Evolutionary conservation across 2,888 invertebrate genomes (phyloP).

Genomic region (Alsophila aescularia): DNA sequence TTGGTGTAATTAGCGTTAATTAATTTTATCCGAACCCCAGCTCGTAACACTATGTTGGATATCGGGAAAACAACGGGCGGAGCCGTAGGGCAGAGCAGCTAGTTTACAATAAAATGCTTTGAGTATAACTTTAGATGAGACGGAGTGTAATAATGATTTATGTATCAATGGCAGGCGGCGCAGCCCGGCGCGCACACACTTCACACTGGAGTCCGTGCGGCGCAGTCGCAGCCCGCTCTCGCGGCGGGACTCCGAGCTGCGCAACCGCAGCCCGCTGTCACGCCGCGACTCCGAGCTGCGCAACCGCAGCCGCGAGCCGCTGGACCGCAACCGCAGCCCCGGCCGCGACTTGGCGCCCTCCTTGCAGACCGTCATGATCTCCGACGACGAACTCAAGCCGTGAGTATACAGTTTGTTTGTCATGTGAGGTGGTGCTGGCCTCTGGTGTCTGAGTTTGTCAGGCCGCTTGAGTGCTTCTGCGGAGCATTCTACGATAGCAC

Average conservation of each 20-base stretch:
- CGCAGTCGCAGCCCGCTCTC: conserved; percentile 71
- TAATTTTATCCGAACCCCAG: too few relatives aligned
- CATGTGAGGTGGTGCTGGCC: too few relatives aligned
- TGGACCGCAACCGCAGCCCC: conserved; percentile 2
- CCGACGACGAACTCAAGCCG: conserved; percentile 75
- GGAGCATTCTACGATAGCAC: too few relatives aligned
- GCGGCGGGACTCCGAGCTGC: conserved; percentile 54
- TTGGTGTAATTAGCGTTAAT: too few relatives aligned
- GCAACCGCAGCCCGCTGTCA: conserved; percentile 62
- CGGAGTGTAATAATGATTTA: not conserved
- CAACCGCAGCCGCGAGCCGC: conserved; percentile 35
- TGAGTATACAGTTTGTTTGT: conserved; percentile 43
- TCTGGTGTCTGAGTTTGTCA: too few relatives aligned
- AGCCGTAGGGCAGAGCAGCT: too few relatives aligned
- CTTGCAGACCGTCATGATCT: conserved; percentile 72
- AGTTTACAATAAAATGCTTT: too few relatives aligned
- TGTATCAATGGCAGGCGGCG: conserved; percentile 28
- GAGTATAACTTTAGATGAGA: too few relatives aligned
- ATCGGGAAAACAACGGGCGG: too few relatives aligned
- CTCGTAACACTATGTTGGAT: too few relatives aligned
- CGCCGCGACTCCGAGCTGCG: conserved; percentile 36
- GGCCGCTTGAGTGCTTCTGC: too few relatives aligned
- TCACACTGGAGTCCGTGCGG: conserved; percentile 42
- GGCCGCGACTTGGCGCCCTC: conserved; percentile 43
- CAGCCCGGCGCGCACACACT: conserved; percentile 49